A percentile compares a stretch with the other conserved stretches of the same genome.
Evolutionary conservation across 1,140 invertebrate genomes (phyloP).

Genomic region (Drosophila kepulauana): DNA sequence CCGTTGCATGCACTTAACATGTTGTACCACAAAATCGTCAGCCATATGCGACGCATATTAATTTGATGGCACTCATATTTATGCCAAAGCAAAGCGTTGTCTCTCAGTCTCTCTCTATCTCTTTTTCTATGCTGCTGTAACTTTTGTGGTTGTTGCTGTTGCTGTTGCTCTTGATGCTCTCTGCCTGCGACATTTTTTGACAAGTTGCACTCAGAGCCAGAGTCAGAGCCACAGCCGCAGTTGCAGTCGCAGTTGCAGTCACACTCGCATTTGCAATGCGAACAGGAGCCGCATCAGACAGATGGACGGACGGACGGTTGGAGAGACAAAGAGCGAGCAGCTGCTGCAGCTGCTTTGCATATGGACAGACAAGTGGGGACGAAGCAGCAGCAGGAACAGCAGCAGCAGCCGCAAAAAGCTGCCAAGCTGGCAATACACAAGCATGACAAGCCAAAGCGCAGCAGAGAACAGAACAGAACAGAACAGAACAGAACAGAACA

Average conservation of each 20-base stretch:
- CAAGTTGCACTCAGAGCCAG: conserved; percentile 75
- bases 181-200: conserved; percentile 78
- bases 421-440: conserved; percentile 69
- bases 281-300: conserved; percentile 34
- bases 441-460: conserved; percentile 40
- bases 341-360: conserved; percentile 74
- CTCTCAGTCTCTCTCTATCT: conserved; percentile 32
- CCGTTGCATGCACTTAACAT: conserved; percentile 77
- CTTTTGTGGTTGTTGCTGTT: not conserved
- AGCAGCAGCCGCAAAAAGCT: conserved; percentile 41
- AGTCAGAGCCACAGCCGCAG: conserved; percentile 30
- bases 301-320: not conserved
- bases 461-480: conserved; percentile 22
- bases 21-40: conserved; percentile 82
- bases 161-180: conserved; percentile 7
- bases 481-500: conserved; percentile 18
- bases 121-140: conserved; percentile 14
- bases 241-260: conserved; percentile 37
- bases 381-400: no score
- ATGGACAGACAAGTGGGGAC: conserved; percentile 61
- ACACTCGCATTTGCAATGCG: conserved; percentile 49
- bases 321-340: conserved; percentile 42
- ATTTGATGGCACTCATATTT: conserved; percentile 83
- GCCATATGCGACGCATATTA: conserved; percentile 82
- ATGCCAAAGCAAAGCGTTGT: conserved; percentile 76